These are phyloP conservation scores for Tangara arthus DNA, from an alignment of 2,797 vertebrate species.

Conservation along the genomic window DNA sequence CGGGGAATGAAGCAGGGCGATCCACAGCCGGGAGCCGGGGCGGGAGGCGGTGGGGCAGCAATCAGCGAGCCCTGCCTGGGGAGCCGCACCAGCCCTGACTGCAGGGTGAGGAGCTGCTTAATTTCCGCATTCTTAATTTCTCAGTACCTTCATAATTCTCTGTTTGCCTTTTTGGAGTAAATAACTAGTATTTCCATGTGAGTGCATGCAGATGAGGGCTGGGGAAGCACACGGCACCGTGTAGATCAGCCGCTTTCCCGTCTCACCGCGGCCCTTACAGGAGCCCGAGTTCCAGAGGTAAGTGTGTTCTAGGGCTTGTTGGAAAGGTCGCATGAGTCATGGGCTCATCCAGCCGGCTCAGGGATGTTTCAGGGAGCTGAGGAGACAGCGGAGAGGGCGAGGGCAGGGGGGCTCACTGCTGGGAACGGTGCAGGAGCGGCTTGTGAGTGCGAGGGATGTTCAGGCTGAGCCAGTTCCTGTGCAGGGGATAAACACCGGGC, in stretches of 20 bases:
- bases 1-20: background rate
- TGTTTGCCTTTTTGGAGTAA: slow-evolving; percentile 1
- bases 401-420: background rate
- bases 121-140: background rate
- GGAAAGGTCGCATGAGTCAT: slow-evolving; percentile 52
- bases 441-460: background rate
- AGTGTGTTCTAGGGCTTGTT: background rate
- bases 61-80: background rate
- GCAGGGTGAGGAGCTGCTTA: background rate
- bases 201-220: background rate
- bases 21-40: background rate
- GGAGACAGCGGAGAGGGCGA: background rate
- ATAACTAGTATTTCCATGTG: background rate
- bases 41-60: background rate
- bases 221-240: background rate
- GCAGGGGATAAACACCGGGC: fast-evolving
- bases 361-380: background rate
- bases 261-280: background rate
- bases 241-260: background rate
- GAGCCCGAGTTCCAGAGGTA: background rate
- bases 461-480: background rate
- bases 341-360: background rate
- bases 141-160: background rate
- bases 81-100: background rate
- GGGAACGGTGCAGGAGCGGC: background rate